Evolutionary conservation across 2,888 invertebrate genomes (phyloP), one percentile per base, ranked within the genome.

Genomic region (Noctua pronuba): DNA sequence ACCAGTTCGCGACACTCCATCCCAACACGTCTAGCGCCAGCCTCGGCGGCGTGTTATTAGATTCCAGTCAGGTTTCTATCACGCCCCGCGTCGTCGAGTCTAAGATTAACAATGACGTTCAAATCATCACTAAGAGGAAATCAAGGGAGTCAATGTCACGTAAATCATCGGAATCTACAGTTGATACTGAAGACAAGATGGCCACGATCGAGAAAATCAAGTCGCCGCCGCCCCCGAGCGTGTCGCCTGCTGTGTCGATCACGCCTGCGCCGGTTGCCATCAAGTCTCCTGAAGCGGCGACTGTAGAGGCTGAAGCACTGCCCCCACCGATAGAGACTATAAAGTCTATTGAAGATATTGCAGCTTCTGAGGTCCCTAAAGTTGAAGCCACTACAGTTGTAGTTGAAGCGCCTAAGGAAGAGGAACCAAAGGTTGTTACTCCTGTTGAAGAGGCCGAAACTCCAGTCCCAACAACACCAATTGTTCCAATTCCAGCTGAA

Each of bases 11-110:
- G 3, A 94, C 94, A 16, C 87, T 96, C 41, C 96, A 95, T 71
- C 94, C 96, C 2, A 94, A 92, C 64, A 87, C 94, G 16, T 58
- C 84, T 6, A 93, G 86, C 52, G 92, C 93, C 58, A 92, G 88
- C n/a, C 82, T 94, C 68, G 91, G 88, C 8, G 92, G 94, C 24
- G 91, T 94, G 38, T 90, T 93, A 52, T 87, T 96, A 77, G 96
- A 96, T 83, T 93, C 96, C 24, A 94, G 92, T 87, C 95, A 96
- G 89, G 95, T 96, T 79, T 96, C 96, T 2, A 95, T 96, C 82
- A 95, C 95, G 2, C 94, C 96, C 18, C 92, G 96, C 10, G 90
- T 92, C 21, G 72, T 94, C 5, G 95, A 95, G 35, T 66, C 92
- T 0, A 95, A 94, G 81, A 75, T 88, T 24, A 90, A 88, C 67